phyloP scores from a whole-genome alignment of 2,113 vertebrate species.

The Phrynocephalus versicolor region DNA sequence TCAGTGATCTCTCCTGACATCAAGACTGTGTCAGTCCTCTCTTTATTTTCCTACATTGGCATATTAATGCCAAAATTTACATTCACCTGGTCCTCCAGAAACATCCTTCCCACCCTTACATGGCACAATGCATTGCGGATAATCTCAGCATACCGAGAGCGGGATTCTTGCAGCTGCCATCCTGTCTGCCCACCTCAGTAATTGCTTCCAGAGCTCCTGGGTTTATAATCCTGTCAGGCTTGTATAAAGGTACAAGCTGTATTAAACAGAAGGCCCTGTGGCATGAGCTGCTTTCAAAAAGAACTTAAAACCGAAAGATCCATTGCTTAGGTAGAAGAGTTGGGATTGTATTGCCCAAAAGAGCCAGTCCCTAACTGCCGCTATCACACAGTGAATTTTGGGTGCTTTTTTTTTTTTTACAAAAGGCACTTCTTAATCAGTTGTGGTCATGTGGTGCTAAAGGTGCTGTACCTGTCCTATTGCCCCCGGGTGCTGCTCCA shows the following conservation, averaged over 20 bases:
- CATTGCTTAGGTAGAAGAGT: not conserved
- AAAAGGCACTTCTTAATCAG: too few relatives aligned
- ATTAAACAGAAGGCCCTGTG: not conserved
- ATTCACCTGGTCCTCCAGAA: not conserved
- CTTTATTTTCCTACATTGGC: not conserved
- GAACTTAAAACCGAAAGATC: not conserved
- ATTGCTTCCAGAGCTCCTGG: not conserved
- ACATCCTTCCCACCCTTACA: not conserved
- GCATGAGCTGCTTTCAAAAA: not conserved
- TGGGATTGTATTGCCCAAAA: not conserved
- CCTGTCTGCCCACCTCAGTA: not conserved
- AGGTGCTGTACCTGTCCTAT: too few relatives aligned
- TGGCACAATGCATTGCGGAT: not conserved
- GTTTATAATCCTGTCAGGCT: not conserved
- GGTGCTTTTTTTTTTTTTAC: too few relatives aligned
- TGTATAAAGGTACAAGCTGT: not conserved
- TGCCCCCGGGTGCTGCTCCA: too few relatives aligned
- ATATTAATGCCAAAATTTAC: constrained; percentile 2
- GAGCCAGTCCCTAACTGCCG: too few relatives aligned
- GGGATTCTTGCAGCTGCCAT: not conserved
- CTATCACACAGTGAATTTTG: too few relatives aligned
- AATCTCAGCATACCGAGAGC: not conserved
- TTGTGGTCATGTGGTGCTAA: too few relatives aligned
- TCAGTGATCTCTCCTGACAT: not conserved
- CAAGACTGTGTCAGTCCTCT: not conserved